Evolutionary conservation across 2,113 vertebrate species (phyloP).

Genomic region (Nasalis larvatus): DNA sequence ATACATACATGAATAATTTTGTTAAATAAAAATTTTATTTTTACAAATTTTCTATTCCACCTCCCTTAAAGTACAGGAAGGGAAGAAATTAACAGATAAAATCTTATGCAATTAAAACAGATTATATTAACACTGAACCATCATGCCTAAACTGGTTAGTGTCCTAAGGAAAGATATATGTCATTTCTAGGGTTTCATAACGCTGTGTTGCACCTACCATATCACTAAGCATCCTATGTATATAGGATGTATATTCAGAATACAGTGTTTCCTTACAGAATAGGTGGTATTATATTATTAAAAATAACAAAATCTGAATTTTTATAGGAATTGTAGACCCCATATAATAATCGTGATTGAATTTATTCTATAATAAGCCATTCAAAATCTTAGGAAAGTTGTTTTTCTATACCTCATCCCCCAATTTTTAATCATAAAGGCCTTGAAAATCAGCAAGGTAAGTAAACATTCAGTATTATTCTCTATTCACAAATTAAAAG

Average conservation of each 20-base stretch:
- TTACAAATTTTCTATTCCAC: background rate
- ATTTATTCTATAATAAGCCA: background rate
- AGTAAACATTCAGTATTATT: background rate
- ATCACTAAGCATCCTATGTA: background rate
- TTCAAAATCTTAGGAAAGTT: background rate
- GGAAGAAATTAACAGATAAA: background rate
- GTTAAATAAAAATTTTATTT: background rate
- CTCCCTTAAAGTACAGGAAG: slow-evolving; percentile 2
- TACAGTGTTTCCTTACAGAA: background rate
- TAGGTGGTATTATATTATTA: background rate
- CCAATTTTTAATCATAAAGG: background rate
- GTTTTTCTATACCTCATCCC: background rate
- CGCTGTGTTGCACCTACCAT: background rate
- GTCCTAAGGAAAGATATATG: background rate
- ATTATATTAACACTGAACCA: background rate
- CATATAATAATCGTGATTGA: background rate
- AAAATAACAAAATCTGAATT: background rate
- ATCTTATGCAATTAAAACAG: background rate
- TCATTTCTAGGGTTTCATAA: background rate
- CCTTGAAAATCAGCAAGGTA: background rate
- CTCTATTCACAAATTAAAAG: slow-evolving; percentile 3
- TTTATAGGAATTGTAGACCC: background rate
- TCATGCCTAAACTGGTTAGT: background rate
- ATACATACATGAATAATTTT: background rate
- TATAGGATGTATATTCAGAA: background rate